Conservation (phyloP, 2,888 invertebrate species). For the Autographa gamma region DNA sequence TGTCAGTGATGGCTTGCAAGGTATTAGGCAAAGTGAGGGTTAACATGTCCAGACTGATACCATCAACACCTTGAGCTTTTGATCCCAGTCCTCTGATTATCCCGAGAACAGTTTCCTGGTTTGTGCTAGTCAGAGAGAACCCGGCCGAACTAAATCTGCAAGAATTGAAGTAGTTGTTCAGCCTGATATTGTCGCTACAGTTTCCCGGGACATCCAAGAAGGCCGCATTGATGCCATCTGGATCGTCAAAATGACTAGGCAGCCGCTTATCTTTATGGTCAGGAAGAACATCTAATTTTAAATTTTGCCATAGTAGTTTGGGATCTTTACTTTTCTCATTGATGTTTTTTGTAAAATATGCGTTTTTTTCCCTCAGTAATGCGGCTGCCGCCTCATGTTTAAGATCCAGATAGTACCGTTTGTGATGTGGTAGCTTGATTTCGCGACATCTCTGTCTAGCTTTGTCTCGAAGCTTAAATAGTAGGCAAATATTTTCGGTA, state of each 20-base stretch:
- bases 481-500: slow-evolving; percentile 6
- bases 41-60: slow-evolving; percentile 12
- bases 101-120: not conserved
- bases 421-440: not conserved
- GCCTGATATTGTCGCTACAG: not conserved
- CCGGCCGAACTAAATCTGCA: not conserved
- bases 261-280: slow-evolving; percentile 5
- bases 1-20: slow-evolving; percentile 5
- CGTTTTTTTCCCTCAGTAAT: not conserved
- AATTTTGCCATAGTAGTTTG: slow-evolving; percentile 6
- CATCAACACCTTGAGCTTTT: slow-evolving; percentile 10
- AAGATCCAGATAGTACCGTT: not conserved
- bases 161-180: not conserved
- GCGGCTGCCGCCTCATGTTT: not conserved
- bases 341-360: not conserved
- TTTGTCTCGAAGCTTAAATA: not conserved
- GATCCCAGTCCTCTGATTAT: slow-evolving; percentile 5
- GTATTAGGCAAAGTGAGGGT: slow-evolving; percentile 5
- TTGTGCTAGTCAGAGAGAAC: not conserved
- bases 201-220: not conserved
- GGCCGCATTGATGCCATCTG: not conserved
- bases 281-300: slow-evolving; percentile 9
- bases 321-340: slow-evolving; percentile 5
- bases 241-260: slow-evolving; percentile 9
- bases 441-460: slow-evolving; percentile 1